Conservation (phyloP, 2,797 vertebrate genomes). For the Hoplostethus atlanticus region DNA sequence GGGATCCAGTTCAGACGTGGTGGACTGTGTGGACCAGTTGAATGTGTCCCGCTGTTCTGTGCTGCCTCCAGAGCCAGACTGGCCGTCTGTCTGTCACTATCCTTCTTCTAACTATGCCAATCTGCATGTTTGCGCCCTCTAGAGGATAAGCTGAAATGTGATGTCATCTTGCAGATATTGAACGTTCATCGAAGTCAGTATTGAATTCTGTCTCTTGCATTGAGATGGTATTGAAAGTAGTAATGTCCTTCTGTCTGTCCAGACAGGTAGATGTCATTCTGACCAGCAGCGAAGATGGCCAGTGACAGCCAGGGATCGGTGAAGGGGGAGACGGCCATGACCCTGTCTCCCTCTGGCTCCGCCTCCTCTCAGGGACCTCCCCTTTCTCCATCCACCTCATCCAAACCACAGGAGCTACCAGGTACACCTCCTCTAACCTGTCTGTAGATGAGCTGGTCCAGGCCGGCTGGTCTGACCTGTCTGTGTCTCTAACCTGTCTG, state of each 20-base stretch:
- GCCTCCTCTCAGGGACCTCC: constrained; percentile 90
- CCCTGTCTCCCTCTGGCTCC: constrained; percentile 90
- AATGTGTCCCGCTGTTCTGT: no score
- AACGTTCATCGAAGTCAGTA: no score
- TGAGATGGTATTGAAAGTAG: background rate
- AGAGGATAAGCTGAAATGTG: no score
- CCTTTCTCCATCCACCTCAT: constrained; percentile 87
- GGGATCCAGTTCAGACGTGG: no score
- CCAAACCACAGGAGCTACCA: constrained; percentile 94
- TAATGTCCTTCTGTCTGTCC: constrained; percentile 30
- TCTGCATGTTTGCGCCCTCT: no score
- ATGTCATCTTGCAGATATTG: no score
- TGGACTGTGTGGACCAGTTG: no score
- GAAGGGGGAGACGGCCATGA: constrained; percentile 90
- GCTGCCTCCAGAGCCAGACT: no score
- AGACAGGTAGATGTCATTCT: constrained; percentile 69
- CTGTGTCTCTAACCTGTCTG: background rate
- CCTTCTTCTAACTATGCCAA: no score
- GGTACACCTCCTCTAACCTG: constrained; percentile 81
- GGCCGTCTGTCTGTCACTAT: no score
- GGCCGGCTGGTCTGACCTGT: background rate
- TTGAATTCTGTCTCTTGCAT: no score
- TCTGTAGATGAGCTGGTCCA: background rate
- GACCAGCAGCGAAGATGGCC: constrained; percentile 86
- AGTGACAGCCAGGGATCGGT: constrained; percentile 93